Base-by-base conservation (phyloP, 2,888 invertebrate species). In the Standfussiana lucernea region DNA sequence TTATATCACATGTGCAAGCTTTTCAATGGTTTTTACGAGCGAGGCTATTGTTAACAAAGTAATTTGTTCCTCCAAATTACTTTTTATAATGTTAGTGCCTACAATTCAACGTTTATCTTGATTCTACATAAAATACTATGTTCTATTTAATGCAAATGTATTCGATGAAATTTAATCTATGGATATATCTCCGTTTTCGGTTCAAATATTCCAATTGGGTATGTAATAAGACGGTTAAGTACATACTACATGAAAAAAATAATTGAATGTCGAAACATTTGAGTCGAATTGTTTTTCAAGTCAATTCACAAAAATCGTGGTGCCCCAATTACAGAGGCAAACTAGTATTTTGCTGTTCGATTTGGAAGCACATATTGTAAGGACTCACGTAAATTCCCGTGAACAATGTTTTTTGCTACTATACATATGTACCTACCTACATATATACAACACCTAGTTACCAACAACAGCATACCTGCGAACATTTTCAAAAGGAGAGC, bases 1-100 rank as follows among this genome's bases (percentile, higher is more conserved):
- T 78, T 72, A 86, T 76, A 84, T 77, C 72, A 72, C 77, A 77
- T 80, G 53, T 86, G 86, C 84, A 67, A 74, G 47, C 76, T 68
- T 61, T 84, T 74, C 56, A 80, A 86, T 79, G 66, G 66, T 65
- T 83, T 83, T 74, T 86, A 83, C 79, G 80, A 70, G 53, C 66
- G 40, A 37, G 18, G 59, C 32, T 73, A 61, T 79, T 72, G 62
- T 79, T 72, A 68, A 70, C 62, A 61, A 35, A 71, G 64, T 68
- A 42, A 72, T 86, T 71, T 73, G 64, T 83, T 71, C 35, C 13
- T 64, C 28, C 45, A 62, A 76, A 85, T 82, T 76, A 69, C 65
- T 65, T 77, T 82, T 77, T 77, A 47, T 66, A 53, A 45, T 53
- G 32, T 15, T 15, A 81, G 47, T 61, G 50, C 6, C 24, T 28